Evolutionary conservation across 1,140 invertebrate genomes (phyloP), one percentile per base, ranked within the genome.

Genomic region (Bombus haemorrhoidalis): DNA sequence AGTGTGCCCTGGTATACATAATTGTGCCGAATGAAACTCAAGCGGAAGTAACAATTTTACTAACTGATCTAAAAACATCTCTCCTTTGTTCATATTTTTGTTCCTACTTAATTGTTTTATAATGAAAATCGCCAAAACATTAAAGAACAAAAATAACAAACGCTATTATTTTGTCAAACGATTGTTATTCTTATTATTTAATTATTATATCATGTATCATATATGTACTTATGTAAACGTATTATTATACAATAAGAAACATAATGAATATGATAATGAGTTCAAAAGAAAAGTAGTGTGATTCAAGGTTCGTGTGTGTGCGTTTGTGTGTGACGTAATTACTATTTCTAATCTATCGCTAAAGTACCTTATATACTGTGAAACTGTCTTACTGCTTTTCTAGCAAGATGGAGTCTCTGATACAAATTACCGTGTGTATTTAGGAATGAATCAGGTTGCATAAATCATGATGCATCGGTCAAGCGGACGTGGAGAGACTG

Each of bases 1-100:
- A 72, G 73, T n/a, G 39, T 77, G 80, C 59, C 37, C 18, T 13
- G 18, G 13, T 57, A 69, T 47, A 66, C 13, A 66, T 28, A 43
- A 41, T 71, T 82, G 47, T 59, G 57, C 41, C 18, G 57, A 78
- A 82, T 59, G 59, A 71, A 81, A 59, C 57, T 43, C 15, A 83
- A 87, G 28, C 79, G 85, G 85, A 87, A 87, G 59, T 76, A 41
- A n/a, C 78, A 71, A 43, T 53, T 39, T 43, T 87, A 87, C 57
- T 87, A 64, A 74, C 47, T n/a, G 37, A 83, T 43, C 79, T 82
- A 47, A 83, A 78, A 87, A 78, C 85, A 87, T 73, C n/a, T 59
- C 66, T 43, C 68, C 34, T 76, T 76, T 37, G 59, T 59, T 47
- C 2, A 12, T 62, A 43, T 8, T 53, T 53, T 41, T 8, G 0